Conservation (phyloP, 1,140 invertebrate genomes). For the Brachionus asplanchnoidis region DNA sequence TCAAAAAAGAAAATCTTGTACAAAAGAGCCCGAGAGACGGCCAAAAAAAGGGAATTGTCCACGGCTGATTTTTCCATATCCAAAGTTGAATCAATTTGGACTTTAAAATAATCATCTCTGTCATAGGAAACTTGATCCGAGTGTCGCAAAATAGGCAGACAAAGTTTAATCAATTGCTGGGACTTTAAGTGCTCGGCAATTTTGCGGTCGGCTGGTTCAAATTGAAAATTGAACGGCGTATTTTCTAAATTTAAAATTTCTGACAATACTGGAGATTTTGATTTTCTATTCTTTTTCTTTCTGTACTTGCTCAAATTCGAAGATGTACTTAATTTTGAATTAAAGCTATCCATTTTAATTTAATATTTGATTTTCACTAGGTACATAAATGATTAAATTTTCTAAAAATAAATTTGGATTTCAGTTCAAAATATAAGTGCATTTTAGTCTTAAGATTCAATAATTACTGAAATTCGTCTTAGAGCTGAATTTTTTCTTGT, state of each 20-base stretch:
- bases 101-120: conserved; percentile 26
- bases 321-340: background rate
- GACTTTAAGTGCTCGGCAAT: background rate
- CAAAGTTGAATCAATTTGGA: background rate
- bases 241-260: conserved; percentile 16
- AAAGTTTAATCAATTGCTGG: background rate
- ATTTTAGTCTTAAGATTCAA: background rate
- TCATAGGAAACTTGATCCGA: background rate
- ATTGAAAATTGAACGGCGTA: background rate
- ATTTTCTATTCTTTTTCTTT: background rate
- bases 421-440: conserved; percentile 20
- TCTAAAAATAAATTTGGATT: background rate
- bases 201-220: background rate
- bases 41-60: conserved; percentile 4
- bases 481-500: background rate
- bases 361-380: background rate
- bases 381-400: background rate
- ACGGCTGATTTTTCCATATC: background rate
- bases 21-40: background rate
- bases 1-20: conserved; percentile 38
- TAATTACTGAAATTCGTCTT: background rate
- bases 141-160: background rate
- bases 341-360: background rate
- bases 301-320: conserved; percentile 5
- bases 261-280: background rate